These are phyloP conservation scores for Aradophagus sp. DNA, from an alignment of 1,140 invertebrate genomes.

Conservation along the genomic window DNA sequence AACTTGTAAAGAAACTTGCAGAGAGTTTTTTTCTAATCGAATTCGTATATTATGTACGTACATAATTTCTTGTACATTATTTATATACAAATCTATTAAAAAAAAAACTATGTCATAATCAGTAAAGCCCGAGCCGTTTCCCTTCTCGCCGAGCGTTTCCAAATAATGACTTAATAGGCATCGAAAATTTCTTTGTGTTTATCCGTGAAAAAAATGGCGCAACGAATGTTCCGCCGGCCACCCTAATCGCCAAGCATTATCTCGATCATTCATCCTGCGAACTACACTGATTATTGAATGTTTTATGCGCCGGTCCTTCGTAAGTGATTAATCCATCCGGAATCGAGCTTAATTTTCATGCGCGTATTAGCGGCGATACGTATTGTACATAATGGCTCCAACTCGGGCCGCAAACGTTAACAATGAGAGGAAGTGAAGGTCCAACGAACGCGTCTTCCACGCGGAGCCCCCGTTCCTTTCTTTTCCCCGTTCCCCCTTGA, in stretches of 20 bases:
- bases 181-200: not conserved
- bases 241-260: constrained; percentile 30
- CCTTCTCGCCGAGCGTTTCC: too few species aligned
- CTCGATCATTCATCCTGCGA: constrained; percentile 48
- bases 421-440: constrained; percentile 64
- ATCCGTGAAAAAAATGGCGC: not conserved
- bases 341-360: constrained; percentile 53
- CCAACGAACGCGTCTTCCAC: constrained; percentile 61
- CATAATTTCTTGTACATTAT: too few species aligned
- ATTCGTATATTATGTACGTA: too few species aligned
- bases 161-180: constrained; percentile 24
- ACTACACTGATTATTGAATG: constrained; percentile 49
- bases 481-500: constrained; percentile 25
- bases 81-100: too few species aligned
- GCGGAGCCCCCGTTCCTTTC: constrained; percentile 50
- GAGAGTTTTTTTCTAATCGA: too few species aligned
- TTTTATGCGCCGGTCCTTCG: constrained; percentile 35
- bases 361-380: constrained; percentile 45
- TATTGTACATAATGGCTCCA: constrained; percentile 43
- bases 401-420: constrained; percentile 42
- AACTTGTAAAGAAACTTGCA: too few species aligned
- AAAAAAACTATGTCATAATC: too few species aligned
- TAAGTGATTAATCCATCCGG: constrained; percentile 53
- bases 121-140: too few species aligned
- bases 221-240: constrained; percentile 16